A percentile compares a stretch with the other conserved stretches of the same genome.
Conservation (phyloP, 2,797 vertebrate genomes). For the Pampus argenteus region DNA sequence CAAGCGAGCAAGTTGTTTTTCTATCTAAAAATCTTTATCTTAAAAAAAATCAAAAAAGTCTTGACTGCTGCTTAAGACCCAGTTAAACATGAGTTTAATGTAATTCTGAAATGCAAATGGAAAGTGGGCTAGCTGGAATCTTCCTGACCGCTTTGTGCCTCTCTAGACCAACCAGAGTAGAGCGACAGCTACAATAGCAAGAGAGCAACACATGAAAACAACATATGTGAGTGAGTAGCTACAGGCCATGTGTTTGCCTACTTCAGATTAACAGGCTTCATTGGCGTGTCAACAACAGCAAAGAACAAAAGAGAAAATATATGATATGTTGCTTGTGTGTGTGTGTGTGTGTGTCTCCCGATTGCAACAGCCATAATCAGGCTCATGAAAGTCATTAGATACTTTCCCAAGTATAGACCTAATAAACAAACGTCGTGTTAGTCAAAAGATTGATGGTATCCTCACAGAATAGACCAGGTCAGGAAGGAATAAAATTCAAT, state of each 20-base stretch:
- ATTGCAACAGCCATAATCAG: conserved; percentile 75
- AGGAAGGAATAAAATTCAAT: conserved; percentile 94
- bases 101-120: background rate
- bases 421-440: conserved; percentile 97
- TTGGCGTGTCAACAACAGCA: background rate
- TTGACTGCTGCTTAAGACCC: background rate
- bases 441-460: conserved; percentile 91
- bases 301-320: background rate
- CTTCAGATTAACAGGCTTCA: background rate
- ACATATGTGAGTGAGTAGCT: background rate
- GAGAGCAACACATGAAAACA: conserved; percentile 1
- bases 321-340: conserved; percentile 11
- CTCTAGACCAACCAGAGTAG: background rate
- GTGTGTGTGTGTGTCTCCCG: too few relatives aligned
- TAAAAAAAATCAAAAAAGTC: too few relatives aligned
- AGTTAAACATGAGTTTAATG: background rate
- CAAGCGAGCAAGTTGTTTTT: background rate
- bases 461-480: conserved; percentile 87
- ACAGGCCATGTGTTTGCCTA: background rate
- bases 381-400: conserved; percentile 88
- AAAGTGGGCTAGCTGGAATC: background rate
- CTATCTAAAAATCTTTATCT: background rate
- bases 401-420: conserved; percentile 82
- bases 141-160: conserved; percentile 1
- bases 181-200: background rate